phyloP scores from a whole-genome alignment of 2,797 vertebrate species.

The Betta splendens region DNA sequence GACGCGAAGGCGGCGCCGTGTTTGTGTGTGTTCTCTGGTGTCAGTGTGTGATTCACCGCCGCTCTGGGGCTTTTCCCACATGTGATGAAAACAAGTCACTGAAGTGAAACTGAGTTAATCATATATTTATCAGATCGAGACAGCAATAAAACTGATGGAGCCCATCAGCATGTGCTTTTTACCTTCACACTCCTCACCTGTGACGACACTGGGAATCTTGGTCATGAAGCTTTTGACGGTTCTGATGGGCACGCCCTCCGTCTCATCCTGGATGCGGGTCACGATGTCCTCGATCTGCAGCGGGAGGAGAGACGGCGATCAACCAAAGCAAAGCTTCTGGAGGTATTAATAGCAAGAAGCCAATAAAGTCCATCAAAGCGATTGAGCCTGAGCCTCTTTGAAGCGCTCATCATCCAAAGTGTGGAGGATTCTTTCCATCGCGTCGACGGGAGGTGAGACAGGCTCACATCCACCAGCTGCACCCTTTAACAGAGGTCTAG shows the following conservation, averaged over 20 bases:
- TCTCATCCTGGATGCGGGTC: conserved; percentile 93
- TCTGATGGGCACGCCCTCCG: conserved; percentile 93
- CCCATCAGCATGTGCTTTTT: conserved; percentile 1
- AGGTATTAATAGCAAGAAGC: not conserved
- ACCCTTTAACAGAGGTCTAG: not conserved
- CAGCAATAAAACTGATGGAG: no score
- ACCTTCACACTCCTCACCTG: conserved; percentile 79
- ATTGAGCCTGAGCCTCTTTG: not conserved
- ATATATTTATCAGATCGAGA: no score
- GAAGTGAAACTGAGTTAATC: no score
- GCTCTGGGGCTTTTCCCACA: not conserved
- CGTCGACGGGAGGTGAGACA: not conserved
- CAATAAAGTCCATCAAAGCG: not conserved
- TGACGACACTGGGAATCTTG: conserved; percentile 98
- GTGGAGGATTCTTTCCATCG: not conserved
- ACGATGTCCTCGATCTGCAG: conserved; percentile 94
- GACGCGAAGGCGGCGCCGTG: not conserved
- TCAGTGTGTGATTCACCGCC: not conserved
- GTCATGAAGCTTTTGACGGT: conserved; percentile 99
- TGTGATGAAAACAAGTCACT: no score
- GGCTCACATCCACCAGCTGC: not conserved
- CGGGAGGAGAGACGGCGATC: not conserved
- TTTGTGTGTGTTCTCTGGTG: not conserved
- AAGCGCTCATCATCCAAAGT: not conserved
- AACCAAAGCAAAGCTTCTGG: not conserved